A percentile compares a stretch with the other conserved stretches of the same genome.
Evolutionary conservation across 2,797 vertebrate species (phyloP).

Genomic region (Lophius americanus): DNA sequence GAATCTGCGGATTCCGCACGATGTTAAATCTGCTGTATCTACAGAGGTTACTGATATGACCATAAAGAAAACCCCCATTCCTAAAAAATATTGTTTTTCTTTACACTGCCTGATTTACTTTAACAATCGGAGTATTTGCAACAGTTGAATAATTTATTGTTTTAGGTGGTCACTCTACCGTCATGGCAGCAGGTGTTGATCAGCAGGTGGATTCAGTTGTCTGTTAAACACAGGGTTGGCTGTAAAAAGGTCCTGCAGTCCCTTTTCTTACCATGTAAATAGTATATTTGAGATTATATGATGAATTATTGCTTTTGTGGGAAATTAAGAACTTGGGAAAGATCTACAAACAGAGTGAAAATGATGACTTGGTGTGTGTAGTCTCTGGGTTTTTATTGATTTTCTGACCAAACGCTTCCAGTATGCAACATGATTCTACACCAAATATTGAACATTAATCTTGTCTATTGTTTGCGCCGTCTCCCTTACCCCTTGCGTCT

Average conservation of each 20-base stretch:
- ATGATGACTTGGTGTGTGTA: neutral
- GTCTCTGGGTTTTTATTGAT: conserved; percentile 15
- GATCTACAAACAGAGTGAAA: neutral
- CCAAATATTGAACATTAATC: conserved; percentile 38
- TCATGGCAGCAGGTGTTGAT: neutral
- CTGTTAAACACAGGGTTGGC: neutral
- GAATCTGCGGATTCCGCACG: no score
- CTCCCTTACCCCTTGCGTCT: conserved; percentile 33
- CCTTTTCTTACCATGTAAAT: no score
- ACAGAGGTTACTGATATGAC: no score
- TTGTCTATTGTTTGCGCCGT: conserved; percentile 41
- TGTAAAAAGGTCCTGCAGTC: neutral
- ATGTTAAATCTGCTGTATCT: no score
- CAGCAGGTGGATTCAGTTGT: neutral
- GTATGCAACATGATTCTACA: conserved; percentile 25
- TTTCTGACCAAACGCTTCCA: conserved; percentile 26
- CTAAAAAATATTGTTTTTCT: no score
- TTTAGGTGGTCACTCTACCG: neutral
- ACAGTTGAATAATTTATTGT: neutral
- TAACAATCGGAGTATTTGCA: neutral
- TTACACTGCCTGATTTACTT: no score
- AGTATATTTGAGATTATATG: no score
- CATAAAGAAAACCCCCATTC: no score
- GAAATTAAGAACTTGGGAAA: neutral
- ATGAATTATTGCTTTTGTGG: conserved; percentile 1